Conservation (phyloP, 1,140 invertebrate genomes). For the Eupristina koningsbergeri region DNA sequence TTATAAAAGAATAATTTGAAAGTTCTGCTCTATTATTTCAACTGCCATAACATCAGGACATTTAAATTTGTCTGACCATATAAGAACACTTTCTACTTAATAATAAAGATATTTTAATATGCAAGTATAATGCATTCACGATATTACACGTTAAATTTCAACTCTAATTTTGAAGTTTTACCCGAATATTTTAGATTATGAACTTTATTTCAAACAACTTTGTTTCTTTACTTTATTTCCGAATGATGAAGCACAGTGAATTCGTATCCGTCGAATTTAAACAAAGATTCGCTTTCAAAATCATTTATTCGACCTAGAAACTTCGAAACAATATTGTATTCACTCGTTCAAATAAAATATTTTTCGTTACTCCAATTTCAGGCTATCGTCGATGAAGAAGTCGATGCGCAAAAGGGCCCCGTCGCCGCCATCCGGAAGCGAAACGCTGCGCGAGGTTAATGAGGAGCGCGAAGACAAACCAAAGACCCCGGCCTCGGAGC, state of each 20-base stretch:
- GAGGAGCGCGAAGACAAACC: constrained; percentile 63
- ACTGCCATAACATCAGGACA: background rate
- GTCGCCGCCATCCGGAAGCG: constrained; percentile 58
- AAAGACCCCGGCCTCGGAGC: constrained; percentile 46
- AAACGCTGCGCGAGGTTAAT: constrained; percentile 59
- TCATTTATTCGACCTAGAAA: background rate
- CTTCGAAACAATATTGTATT: no score
- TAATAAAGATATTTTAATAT: no score
- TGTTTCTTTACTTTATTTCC: no score
- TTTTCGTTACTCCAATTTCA: constrained; percentile 38
- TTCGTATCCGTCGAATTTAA: no score
- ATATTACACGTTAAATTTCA: no score
- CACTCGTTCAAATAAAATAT: background rate
- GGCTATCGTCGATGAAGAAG: constrained; percentile 70
- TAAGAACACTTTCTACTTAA: background rate
- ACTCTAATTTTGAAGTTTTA: no score
- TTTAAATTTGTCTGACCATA: background rate
- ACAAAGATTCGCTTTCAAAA: background rate
- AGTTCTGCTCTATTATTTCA: background rate
- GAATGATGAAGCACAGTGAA: no score
- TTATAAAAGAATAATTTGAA: no score
- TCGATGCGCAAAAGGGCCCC: constrained; percentile 67
- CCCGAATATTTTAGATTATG: no score
- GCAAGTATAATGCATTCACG: no score
- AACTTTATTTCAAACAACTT: no score